Conservation (phyloP, 92 coral and sea anemone genomes). For the Zoanthus sociatus region DNA sequence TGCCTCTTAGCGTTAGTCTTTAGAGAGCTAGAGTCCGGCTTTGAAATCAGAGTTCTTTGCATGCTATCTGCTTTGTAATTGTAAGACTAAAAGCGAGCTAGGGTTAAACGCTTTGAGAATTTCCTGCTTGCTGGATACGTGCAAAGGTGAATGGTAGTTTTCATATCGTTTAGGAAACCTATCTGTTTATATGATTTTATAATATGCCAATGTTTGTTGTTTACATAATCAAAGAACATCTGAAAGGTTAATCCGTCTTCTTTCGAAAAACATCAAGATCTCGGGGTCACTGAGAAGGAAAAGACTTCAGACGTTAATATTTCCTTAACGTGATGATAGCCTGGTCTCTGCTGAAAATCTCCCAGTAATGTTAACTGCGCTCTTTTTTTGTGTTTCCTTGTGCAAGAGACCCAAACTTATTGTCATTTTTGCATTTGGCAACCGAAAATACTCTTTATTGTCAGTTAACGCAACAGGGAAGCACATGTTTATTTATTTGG, state of each 20-base stretch:
- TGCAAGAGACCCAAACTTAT: not conserved
- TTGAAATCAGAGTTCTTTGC: not conserved
- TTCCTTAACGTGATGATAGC: constrained; percentile 30
- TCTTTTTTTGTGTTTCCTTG: not conserved
- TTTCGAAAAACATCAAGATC: constrained; percentile 32
- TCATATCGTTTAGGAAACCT: constrained; percentile 1
- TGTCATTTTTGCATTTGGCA: not conserved
- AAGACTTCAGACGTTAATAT: constrained; percentile 31
- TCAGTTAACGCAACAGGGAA: not conserved
- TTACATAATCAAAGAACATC: constrained; percentile 37
- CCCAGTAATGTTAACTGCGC: not conserved
- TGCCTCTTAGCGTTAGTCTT: constrained; percentile 25
- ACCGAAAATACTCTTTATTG: not conserved
- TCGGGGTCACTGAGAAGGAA: constrained; percentile 43
- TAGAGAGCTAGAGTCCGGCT: constrained; percentile 13
- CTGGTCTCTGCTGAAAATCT: not conserved
- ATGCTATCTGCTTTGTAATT: not conserved
- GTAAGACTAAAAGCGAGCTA: not conserved
- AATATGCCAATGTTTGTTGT: constrained; percentile 1
- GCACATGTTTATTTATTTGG: not conserved
- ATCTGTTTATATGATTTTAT: not conserved
- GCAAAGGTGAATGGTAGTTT: not conserved
- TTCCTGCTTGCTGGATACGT: constrained; percentile 1
- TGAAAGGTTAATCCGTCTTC: constrained; percentile 31
- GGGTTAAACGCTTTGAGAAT: constrained; percentile 34